These are phyloP conservation scores for Catajapyx aquilonaris DNA, from an alignment of 1,140 invertebrate genomes.

Conservation along the genomic window DNA sequence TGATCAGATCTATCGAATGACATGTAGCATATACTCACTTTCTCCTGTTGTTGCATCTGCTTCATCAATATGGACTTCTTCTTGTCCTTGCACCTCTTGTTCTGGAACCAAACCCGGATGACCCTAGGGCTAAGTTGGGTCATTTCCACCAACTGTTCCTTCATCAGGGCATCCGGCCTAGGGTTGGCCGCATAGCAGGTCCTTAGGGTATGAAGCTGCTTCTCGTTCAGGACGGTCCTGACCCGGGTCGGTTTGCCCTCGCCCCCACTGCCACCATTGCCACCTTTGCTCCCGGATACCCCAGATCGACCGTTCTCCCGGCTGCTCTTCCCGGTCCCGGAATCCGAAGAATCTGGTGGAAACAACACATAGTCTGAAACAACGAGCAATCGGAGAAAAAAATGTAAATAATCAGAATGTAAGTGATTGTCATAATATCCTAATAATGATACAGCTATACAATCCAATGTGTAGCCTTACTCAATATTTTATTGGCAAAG, in stretches of 20 bases:
- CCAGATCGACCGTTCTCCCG: slow-evolving; percentile 15
- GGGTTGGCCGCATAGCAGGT: slow-evolving; percentile 91
- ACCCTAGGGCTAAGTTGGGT: slow-evolving; percentile 86
- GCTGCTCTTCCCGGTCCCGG: slow-evolving; percentile 56
- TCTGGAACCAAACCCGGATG: slow-evolving; percentile 97
- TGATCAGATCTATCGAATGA: no score
- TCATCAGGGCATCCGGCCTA: slow-evolving; percentile 94
- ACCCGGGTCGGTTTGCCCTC: slow-evolving; percentile 94
- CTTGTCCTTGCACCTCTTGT: slow-evolving; percentile 98
- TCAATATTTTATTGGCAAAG: no score
- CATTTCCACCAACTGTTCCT: slow-evolving; percentile 98
- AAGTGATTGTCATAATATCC: neutral
- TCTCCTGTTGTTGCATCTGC: slow-evolving; percentile 90
- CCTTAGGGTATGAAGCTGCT: slow-evolving; percentile 87
- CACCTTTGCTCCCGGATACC: slow-evolving; percentile 22
- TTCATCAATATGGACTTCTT: slow-evolving; percentile 93
- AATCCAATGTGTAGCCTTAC: no score
- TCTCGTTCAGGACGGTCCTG: slow-evolving; percentile 93
- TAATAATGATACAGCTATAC: neutral
- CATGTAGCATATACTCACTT: no score
- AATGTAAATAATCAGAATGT: no score
- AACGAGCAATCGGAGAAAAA: slow-evolving; percentile 17
- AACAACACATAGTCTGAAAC: no score
- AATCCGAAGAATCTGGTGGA: slow-evolving; percentile 58
- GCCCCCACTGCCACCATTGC: slow-evolving; percentile 35